These are phyloP conservation scores for Galeopsomyia nigrocyanea DNA, from an alignment of 2,888 invertebrate genomes.

Conservation along the genomic window DNA sequence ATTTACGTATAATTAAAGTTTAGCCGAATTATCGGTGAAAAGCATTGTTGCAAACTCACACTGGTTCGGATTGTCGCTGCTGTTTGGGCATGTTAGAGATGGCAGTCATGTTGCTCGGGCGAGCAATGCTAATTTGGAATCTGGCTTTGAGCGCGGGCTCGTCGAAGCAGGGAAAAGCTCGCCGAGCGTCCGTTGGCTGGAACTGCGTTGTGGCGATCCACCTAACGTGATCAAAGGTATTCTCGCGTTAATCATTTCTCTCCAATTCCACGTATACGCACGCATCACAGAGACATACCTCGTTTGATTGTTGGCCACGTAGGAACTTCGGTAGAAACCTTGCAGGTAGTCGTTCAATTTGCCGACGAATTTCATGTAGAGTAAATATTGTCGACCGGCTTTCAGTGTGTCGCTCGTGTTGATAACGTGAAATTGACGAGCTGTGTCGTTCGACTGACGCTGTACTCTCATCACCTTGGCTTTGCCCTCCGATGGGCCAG, in stretches of 20 bases:
- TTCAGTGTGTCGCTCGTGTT: slow-evolving; percentile 73
- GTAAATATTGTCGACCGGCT: slow-evolving; percentile 75
- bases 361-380: slow-evolving; percentile 81
- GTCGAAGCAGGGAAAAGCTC: slow-evolving; percentile 90
- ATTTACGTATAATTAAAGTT: too few species aligned
- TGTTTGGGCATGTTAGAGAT: slow-evolving; percentile 84
- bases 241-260: neutral
- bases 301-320: slow-evolving; percentile 77
- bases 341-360: slow-evolving; percentile 81
- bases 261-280: neutral
- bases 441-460: slow-evolving; percentile 72
- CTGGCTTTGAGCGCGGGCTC: slow-evolving; percentile 87
- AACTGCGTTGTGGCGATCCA: slow-evolving; percentile 88
- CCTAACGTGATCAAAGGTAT: slow-evolving; percentile 68
- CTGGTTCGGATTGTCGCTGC: slow-evolving; percentile 65
- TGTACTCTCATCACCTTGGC: slow-evolving; percentile 63
- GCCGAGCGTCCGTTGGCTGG: slow-evolving; percentile 84
- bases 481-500: slow-evolving; percentile 50
- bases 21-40: too few species aligned
- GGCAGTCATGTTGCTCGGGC: slow-evolving; percentile 79
- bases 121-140: slow-evolving; percentile 83
- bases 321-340: slow-evolving; percentile 88
- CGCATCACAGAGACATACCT: slow-evolving; percentile 71
- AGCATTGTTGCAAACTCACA: slow-evolving; percentile 69
- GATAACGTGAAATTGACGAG: slow-evolving; percentile 80